These are phyloP conservation scores for Felis chaus DNA, from an alignment of 2,113 vertebrate species.

Conservation along the genomic window DNA sequence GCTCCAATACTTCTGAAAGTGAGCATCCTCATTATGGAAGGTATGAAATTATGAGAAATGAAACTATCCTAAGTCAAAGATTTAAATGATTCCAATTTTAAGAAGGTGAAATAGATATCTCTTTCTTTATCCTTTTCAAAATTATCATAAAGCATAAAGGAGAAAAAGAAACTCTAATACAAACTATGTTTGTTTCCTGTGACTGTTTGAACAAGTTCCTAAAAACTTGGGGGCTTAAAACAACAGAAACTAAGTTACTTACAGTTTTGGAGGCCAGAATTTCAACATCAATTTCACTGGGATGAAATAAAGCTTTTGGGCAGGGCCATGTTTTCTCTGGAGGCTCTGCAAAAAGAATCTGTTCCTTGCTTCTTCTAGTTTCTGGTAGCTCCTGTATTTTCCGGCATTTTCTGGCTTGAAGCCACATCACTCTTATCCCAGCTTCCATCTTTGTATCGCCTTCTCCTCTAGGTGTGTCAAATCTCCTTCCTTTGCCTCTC, in stretches of 20 bases:
- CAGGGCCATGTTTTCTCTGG: neutral
- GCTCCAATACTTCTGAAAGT: neutral
- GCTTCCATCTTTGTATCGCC: neutral
- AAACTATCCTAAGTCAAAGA: conserved; percentile 7
- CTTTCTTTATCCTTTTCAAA: neutral
- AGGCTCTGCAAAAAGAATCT: neutral
- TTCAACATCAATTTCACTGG: neutral
- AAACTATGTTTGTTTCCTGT: neutral
- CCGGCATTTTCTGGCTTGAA: neutral
- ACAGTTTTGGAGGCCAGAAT: neutral
- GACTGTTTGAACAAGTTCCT: neutral
- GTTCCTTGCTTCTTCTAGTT: neutral
- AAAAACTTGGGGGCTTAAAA: neutral
- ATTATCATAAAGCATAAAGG: neutral
- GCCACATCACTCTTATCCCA: neutral
- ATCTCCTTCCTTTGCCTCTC: neutral
- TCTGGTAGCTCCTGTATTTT: neutral
- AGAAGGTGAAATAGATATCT: neutral
- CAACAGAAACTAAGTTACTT: neutral
- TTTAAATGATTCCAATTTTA: neutral
- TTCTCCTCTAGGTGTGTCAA: neutral
- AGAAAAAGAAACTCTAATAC: neutral
- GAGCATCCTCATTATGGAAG: neutral
- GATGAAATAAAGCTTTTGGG: neutral
- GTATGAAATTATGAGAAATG: neutral